Percentiles rank a stretch among this genome's conserved stretches.
Conservation (phyloP, 1,140 invertebrate genomes). For the Anastrepha ludens region DNA sequence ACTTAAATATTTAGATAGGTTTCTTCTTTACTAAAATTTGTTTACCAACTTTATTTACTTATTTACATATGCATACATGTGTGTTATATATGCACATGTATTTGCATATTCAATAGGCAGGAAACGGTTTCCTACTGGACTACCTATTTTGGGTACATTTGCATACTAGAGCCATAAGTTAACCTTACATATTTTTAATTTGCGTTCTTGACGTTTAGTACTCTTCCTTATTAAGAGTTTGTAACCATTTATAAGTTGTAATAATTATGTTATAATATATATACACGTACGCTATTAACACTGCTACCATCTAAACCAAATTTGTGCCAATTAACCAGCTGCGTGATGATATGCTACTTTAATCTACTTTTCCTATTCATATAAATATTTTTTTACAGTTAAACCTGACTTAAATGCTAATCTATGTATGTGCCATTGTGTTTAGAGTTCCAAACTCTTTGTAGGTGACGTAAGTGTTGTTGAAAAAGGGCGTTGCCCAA, state of each 20-base stretch:
- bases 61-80: too few relatives aligned
- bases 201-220: not conserved
- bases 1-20: too few relatives aligned
- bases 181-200: not conserved
- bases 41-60: too few relatives aligned
- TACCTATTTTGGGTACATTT: not conserved
- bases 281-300: not conserved
- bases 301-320: not conserved
- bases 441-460: not conserved
- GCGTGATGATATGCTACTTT: not conserved
- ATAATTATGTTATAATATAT: not conserved
- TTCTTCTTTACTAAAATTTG: too few relatives aligned
- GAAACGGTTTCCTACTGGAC: not conserved
- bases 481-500: slow-evolving; percentile 3
- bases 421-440: not conserved
- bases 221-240: not conserved
- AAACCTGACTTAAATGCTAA: not conserved
- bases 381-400: too few relatives aligned
- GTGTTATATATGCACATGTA: too few relatives aligned
- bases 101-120: not conserved
- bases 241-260: not conserved
- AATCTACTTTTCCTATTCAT: not conserved
- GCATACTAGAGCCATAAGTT: not conserved
- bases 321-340: slow-evolving; percentile 10
- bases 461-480: not conserved